Base-by-base conservation (phyloP, 2,113 vertebrate species). In the Saccopteryx leptura region DNA sequence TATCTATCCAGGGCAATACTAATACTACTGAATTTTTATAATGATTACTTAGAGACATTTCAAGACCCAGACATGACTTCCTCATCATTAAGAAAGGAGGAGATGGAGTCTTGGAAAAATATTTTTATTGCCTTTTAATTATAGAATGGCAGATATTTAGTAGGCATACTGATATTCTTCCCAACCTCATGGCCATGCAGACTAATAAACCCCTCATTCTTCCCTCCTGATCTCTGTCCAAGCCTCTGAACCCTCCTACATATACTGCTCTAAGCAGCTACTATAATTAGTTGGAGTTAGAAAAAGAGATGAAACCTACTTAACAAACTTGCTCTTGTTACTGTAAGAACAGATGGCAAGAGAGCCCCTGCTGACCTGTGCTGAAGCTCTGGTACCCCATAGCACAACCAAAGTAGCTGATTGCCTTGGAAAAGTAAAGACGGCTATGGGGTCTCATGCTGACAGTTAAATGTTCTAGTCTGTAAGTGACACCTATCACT, bases 11-110 rank as follows among this genome's bases (percentile, higher is more conserved):
- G 33, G 48, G 94, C n/a, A 80, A 68, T 88, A 95, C 26, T 61
- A 90, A n/a, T 88, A 88, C 88, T 72, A 84, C 80, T 83, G 72
- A 31, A 95, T 94, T 90, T 95, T 94, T 69, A 68, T 92, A 92
- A 92, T 76, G 14, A 12, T 75, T 96, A 78, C 58, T 89, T 18
- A 63, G 80, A 94, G 75, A 72, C 88, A 63, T 72, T 61, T 31
- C 26, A 93, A 90, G 79, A 78, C 24, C 60, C 80, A 84, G 50
- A 93, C 76, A 90, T 68, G 65, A 72, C 68, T 95, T 72, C 75
- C 58, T 7, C 78, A 28, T 92, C 63, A 78, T 84, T 90, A 86
- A 88, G 76, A 69, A 96, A 60, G 48, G 26, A 63, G 28, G 6
- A 72, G n/a, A 31, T n/a, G 28, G 69, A 95, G 24, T 82, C 83